These are phyloP conservation scores for Otocyon megalotis DNA, from an alignment of 2,113 vertebrate species.

Conservation along the genomic window DNA sequence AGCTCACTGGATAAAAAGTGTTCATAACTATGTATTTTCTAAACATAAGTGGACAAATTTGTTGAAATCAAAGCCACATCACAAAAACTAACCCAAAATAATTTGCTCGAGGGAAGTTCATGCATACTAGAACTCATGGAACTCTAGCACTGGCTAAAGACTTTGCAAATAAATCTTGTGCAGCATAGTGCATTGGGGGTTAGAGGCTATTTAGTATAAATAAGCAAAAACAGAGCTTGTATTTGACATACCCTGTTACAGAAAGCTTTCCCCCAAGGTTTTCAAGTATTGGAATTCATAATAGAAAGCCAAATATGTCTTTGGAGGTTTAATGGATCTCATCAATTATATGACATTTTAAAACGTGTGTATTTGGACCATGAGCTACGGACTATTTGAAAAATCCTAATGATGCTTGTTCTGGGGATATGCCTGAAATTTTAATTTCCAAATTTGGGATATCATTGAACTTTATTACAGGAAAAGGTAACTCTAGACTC, in stretches of 20 bases:
- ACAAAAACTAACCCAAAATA: constrained; percentile 61
- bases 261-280: constrained; percentile 44
- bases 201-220: constrained; percentile 61
- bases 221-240: constrained; percentile 51
- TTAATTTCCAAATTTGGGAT: constrained; percentile 49
- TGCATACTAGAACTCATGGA: background rate
- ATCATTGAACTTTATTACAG: background rate
- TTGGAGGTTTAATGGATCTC: constrained; percentile 7
- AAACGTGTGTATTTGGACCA: background rate
- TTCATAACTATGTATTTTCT: constrained; percentile 30
- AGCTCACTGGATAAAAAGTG: background rate
- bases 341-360: constrained; percentile 48
- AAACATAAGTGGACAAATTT: constrained; percentile 46
- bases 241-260: constrained; percentile 31
- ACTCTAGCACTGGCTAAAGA: constrained; percentile 1
- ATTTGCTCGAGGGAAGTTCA: constrained; percentile 47
- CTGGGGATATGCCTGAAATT: background rate
- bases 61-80: constrained; percentile 67
- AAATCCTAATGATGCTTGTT: background rate
- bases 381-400: background rate
- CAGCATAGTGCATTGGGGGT: background rate
- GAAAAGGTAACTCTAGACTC: background rate
- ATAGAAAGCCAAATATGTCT: constrained; percentile 59
- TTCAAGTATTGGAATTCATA: constrained; percentile 55
- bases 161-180: constrained; percentile 69